phyloP scores from a whole-genome alignment of 1,140 invertebrate genomes.

The Pseudobourletiella spinata region DNA sequence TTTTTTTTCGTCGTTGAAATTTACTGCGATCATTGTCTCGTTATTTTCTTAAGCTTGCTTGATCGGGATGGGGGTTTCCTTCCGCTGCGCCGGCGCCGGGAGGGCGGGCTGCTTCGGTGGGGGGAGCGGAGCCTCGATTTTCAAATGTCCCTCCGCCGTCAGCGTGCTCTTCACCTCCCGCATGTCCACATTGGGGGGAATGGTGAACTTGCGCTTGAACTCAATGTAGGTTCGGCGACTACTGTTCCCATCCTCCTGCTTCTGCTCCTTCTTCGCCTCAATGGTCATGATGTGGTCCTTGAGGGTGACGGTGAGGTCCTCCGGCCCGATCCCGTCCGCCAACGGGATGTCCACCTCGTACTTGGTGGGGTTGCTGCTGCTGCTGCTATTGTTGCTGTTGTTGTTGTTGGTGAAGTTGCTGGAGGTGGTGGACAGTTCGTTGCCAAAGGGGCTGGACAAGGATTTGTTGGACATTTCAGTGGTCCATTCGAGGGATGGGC shows the following conservation, averaged over 20 bases:
- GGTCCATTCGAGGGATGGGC: background rate
- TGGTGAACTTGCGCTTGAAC: conserved; percentile 40
- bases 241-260: conserved; percentile 36
- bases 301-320: conserved; percentile 38
- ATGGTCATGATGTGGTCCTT: conserved; percentile 38
- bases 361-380: conserved; percentile 4
- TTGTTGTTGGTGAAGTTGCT: background rate
- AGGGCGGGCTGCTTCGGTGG: conserved; percentile 1
- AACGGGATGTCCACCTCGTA: conserved; percentile 14
- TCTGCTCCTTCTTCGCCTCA: conserved; percentile 36
- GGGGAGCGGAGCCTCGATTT: conserved; percentile 40
- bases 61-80: no score
- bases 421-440: background rate
- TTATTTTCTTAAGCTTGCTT: no score
- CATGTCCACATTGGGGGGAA: conserved; percentile 42
- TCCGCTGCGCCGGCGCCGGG: no score
- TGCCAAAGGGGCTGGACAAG: background rate
- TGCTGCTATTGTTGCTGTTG: background rate
- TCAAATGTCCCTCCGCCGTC: conserved; percentile 39
- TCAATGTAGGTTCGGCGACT: conserved; percentile 39
- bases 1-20: no score
- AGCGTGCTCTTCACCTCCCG: conserved; percentile 40
- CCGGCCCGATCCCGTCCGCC: conserved; percentile 34
- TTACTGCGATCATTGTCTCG: no score
- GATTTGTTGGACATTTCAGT: background rate